Conservation (phyloP, 30 jellyfish, hydroid and myxozoan species). For the Rhopilema esculentum region DNA sequence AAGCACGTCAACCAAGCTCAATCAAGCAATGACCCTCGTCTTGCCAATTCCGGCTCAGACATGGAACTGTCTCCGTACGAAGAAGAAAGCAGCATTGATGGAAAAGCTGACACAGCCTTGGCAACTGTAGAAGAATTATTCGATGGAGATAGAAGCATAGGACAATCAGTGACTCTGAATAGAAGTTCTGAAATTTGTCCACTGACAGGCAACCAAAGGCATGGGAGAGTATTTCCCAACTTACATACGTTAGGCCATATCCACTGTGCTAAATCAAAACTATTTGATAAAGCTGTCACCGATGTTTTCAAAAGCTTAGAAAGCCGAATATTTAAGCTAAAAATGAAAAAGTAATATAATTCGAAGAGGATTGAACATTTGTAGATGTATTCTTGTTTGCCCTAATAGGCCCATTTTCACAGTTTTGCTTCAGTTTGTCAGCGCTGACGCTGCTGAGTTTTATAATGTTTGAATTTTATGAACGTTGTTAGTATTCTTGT, state of each 20-base stretch:
- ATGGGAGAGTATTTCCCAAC: neutral
- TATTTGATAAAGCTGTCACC: neutral
- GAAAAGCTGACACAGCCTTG: neutral
- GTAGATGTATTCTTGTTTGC: neutral
- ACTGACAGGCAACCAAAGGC: neutral
- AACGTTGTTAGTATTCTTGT: no score
- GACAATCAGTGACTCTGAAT: no score
- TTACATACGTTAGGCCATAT: neutral
- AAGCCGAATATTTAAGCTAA: neutral
- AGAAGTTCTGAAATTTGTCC: neutral
- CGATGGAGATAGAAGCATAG: no score
- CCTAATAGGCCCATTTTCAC: neutral
- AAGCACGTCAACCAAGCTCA: neutral
- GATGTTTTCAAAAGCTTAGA: neutral
- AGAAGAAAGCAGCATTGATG: neutral
- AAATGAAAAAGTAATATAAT: neutral
- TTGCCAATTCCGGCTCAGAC: neutral
- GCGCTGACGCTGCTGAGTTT: neutral
- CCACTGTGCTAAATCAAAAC: neutral
- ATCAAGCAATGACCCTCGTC: neutral
- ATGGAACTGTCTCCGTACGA: neutral
- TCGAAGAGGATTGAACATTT: neutral
- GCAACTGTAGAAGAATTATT: no score
- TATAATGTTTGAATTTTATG: neutral
- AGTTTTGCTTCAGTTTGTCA: neutral